phyloP scores from a whole-genome alignment of 2,888 invertebrate genomes.

The Eudasyphora cyanicolor region DNA sequence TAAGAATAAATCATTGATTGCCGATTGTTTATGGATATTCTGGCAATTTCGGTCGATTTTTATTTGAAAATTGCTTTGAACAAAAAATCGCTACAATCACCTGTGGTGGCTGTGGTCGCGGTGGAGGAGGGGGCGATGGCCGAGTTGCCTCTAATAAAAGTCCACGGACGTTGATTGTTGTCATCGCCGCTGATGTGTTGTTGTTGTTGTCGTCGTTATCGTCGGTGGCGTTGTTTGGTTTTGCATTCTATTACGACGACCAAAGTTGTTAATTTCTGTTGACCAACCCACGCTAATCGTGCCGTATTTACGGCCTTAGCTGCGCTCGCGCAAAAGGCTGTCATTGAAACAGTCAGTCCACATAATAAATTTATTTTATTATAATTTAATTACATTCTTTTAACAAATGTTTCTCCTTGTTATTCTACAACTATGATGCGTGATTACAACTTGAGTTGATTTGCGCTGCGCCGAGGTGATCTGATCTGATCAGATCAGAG shows the following conservation, averaged over 20 bases:
- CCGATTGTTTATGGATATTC: constrained; percentile 5
- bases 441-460: constrained; percentile 10
- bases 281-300: constrained; percentile 47
- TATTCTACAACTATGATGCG: constrained; percentile 11
- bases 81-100: background rate
- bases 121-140: background rate
- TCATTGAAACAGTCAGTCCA: constrained; percentile 42
- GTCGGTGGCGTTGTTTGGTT: background rate
- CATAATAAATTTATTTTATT: constrained; percentile 47
- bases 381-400: constrained; percentile 46
- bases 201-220: background rate
- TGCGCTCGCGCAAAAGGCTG: constrained; percentile 29
- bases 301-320: background rate
- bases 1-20: constrained; percentile 30
- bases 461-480: too few species aligned
- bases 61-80: background rate
- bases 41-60: background rate
- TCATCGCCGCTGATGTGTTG: background rate
- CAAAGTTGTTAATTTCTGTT: constrained; percentile 39
- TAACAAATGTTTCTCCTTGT: constrained; percentile 35
- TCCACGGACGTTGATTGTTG: background rate
- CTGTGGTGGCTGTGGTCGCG: constrained; percentile 8
- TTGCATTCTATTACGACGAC: constrained; percentile 23
- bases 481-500: too few species aligned
- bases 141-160: constrained; percentile 21